A percentile compares a stretch with the other conserved stretches of the same genome.
These are phyloP conservation scores for Epinephelus malabaricus DNA, from an alignment of 2,797 vertebrate genomes.

Conservation along the genomic window DNA sequence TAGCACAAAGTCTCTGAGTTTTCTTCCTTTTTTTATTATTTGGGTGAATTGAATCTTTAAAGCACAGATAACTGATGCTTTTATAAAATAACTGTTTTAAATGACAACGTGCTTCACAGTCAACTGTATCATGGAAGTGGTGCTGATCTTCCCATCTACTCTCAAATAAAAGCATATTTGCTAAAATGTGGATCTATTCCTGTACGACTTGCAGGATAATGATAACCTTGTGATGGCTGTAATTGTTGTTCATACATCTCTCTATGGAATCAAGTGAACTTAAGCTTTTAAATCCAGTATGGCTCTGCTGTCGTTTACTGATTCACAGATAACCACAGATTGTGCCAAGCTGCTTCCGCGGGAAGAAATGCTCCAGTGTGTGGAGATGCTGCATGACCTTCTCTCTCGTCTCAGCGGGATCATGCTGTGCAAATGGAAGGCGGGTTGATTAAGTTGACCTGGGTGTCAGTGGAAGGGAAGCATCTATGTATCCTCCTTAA, in stretches of 20 bases:
- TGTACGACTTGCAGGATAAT: no score
- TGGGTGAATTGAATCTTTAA: no score
- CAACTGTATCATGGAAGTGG: neutral
- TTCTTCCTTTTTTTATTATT: neutral
- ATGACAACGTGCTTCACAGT: neutral
- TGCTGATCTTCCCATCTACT: neutral
- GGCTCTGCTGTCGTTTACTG: conserved; percentile 26
- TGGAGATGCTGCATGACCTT: conserved; percentile 66
- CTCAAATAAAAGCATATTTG: neutral
- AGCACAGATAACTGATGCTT: neutral
- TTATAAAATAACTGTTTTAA: neutral
- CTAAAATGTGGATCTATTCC: neutral
- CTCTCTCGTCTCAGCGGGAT: conserved; percentile 49
- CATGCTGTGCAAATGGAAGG: conserved; percentile 71
- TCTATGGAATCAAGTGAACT: conserved; percentile 10
- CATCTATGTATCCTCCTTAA: conserved; percentile 48
- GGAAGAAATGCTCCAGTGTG: conserved; percentile 29
- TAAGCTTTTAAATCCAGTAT: conserved; percentile 18
- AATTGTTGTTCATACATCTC: conserved; percentile 15
- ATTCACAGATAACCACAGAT: conserved; percentile 40
- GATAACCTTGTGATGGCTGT: conserved; percentile 12
- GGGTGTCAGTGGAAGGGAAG: conserved; percentile 55
- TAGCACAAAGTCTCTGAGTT: neutral
- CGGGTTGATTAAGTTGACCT: conserved; percentile 75
- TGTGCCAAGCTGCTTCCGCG: neutral